Evolutionary conservation across 2,797 vertebrate species (phyloP).

Genomic region (Labroides dimidiatus): DNA sequence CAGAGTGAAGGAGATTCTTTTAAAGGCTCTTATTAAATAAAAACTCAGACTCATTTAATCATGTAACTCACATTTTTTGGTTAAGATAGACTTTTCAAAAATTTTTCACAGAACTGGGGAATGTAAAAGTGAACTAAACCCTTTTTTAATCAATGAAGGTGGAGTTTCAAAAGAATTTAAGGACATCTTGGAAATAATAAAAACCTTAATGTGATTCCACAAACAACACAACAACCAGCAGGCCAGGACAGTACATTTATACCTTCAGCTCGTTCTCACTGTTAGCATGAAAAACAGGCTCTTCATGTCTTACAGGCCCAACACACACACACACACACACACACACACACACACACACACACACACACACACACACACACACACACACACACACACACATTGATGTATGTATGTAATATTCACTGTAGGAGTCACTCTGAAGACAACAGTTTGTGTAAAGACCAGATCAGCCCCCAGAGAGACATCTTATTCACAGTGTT

Average conservation of each 20-base stretch:
- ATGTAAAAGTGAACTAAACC: neutral
- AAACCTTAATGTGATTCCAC: conserved; percentile 7
- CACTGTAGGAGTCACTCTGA: conserved; percentile 55
- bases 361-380: too few relatives aligned
- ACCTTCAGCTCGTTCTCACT: conserved; percentile 4
- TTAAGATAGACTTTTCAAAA: too few relatives aligned
- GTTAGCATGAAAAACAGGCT: conserved; percentile 2
- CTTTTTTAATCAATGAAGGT: neutral
- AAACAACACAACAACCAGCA: conserved; percentile 24
- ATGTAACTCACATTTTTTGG: too few relatives aligned
- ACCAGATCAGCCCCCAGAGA: conserved; percentile 50
- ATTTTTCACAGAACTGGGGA: too few relatives aligned
- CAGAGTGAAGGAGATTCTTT: too few relatives aligned
- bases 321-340: conserved; percentile 48
- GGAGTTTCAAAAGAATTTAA: neutral
- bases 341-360: conserved; percentile 58
- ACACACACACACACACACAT: too few relatives aligned
- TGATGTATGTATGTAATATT: too few relatives aligned
- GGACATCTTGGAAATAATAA: conserved; percentile 11
- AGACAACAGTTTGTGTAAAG: conserved; percentile 65
- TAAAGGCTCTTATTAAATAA: too few relatives aligned
- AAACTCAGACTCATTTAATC: too few relatives aligned
- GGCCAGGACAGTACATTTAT: conserved; percentile 8
- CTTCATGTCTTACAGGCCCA: neutral
- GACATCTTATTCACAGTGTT: conserved; percentile 50